Evolutionary conservation across 2,113 vertebrate genomes (phyloP).

Genomic region (Sardina pilchardus): DNA sequence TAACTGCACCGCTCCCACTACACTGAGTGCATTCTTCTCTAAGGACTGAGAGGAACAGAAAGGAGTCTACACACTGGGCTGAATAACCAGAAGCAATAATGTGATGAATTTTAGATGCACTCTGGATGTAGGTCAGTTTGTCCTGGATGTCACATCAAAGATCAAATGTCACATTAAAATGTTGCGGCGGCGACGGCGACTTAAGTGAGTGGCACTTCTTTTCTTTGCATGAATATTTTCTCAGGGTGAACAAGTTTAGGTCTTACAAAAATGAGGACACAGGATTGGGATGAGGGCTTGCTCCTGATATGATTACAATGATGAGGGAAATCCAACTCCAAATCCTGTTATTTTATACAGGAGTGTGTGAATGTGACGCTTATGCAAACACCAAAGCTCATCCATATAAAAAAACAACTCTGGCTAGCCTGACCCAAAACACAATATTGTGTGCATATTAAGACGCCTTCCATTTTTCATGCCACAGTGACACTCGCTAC

Average conservation of each 20-base stretch:
- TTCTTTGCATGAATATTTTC: background rate
- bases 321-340: background rate
- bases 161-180: constrained; percentile 11
- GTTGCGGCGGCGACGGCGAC: background rate
- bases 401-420: background rate
- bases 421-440: too few species aligned
- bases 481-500: background rate
- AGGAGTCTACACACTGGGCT: background rate
- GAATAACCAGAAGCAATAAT: background rate
- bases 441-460: background rate
- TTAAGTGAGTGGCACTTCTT: background rate
- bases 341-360: background rate
- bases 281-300: background rate
- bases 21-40: background rate
- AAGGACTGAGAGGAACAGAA: background rate
- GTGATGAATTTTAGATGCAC: background rate
- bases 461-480: background rate
- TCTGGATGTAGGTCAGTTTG: background rate
- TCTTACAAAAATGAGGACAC: background rate
- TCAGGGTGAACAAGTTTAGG: background rate
- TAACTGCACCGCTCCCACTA: background rate
- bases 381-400: background rate
- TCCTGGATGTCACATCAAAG: background rate
- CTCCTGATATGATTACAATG: background rate
- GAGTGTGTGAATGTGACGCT: background rate